Evolutionary conservation across 2,888 invertebrate species (phyloP), one percentile per base, ranked within the genome.

Genomic region (Lasioglossum marginatum): DNA sequence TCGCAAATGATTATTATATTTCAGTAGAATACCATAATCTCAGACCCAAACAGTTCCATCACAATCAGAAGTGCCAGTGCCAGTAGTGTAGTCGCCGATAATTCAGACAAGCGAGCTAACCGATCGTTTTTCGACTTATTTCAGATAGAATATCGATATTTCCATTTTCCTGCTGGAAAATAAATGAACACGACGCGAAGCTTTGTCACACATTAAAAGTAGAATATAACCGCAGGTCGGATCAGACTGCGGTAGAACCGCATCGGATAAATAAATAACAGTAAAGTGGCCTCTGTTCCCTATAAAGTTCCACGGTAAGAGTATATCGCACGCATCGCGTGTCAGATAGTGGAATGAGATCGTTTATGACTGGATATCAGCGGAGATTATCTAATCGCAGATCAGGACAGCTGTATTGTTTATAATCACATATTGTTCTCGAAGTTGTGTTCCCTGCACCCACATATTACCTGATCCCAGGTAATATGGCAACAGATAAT

Each of bases 291-390:
- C n/a, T 23, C 68, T 40, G 37, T 70, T 70, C 12, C 12, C 40
- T 23, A 37, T 37, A 70, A n/a, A 40, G 31, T 73, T 19, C 34
- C 45, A 23, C 48, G 48, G 72, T 52, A 45, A 48, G 19, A 23
- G 48, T 34, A 23, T 23, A 34, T n/a, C 12, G 48, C 23, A 12
- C 2, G 48, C n/a, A n/a, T 23, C 48, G 34, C 43, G n/a, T 34
- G 43, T 27, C 74, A 43, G 63, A 37, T 45, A 48, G 76, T n/a
- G 34, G 37, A 74, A 37, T 27, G n/a, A 27, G 45, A 48, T 43
- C 76, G 76, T 48, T 31, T n/a, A 45, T n/a, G 66, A 37, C 40
- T 40, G 40, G n/a, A 57, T 52, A 57, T 71, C 43, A 71, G 43
- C 43, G 68, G 68, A 37, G 68, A 68, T 37, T 68, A 68, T 68